A percentile compares a stretch with the other conserved stretches of the same genome.
Conservation (phyloP, 1,140 invertebrate genomes). For the Hycleus cichorii region DNA sequence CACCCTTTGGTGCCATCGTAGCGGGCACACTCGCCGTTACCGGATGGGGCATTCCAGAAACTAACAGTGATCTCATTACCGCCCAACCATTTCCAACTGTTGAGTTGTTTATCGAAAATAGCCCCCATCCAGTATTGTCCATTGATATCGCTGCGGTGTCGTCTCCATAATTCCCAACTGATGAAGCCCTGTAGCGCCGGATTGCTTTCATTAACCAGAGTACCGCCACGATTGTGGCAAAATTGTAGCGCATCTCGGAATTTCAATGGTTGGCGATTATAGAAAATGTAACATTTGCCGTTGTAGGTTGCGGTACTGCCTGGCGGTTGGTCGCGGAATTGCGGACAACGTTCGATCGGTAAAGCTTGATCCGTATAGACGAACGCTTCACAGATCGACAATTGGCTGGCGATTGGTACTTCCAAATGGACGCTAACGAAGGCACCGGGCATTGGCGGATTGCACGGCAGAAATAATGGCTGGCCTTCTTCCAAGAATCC, state of each 20-base stretch:
- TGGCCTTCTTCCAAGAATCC: conserved; percentile 82
- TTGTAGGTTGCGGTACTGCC: conserved; percentile 91
- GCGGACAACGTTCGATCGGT: conserved; percentile 87
- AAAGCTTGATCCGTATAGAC: conserved; percentile 92
- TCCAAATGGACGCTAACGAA: conserved; percentile 90
- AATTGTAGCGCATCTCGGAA: conserved; percentile 76
- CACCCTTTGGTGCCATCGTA: conserved; percentile 91
- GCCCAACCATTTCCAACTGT: conserved; percentile 85
- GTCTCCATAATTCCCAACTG: conserved; percentile 87
- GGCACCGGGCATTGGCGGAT: conserved; percentile 90
- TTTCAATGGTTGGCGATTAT: conserved; percentile 75
- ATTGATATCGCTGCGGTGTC: conserved; percentile 81
- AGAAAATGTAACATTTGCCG: conserved; percentile 94
- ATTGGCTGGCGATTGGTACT: conserved; percentile 56
- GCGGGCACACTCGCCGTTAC: conserved; percentile 76
- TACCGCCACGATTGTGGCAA: conserved; percentile 68
- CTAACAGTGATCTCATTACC: conserved; percentile 83
- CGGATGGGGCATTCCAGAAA: conserved; percentile 85
- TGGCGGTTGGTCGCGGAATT: conserved; percentile 85
- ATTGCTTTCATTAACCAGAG: conserved; percentile 86
- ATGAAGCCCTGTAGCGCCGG: conserved; percentile 90
- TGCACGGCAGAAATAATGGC: conserved; percentile 86
- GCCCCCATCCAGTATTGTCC: conserved; percentile 95
- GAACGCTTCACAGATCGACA: conserved; percentile 93
- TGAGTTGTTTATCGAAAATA: conserved; percentile 69